Percentiles rank a stretch among this genome's conserved stretches.
Evolutionary conservation across 2,113 vertebrate species (phyloP).

Genomic region (Sisor rabdophorus): DNA sequence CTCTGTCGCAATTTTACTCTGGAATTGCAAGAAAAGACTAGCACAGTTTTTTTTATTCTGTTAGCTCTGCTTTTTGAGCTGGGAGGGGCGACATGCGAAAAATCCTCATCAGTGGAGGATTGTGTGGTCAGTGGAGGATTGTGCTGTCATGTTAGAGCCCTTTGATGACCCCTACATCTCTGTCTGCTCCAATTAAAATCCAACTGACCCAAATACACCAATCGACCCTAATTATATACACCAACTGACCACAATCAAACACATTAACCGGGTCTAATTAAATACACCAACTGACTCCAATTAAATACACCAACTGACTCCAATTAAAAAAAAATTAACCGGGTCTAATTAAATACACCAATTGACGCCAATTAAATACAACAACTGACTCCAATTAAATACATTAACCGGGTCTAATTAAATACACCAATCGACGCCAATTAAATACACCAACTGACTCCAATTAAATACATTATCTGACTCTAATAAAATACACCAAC

Average conservation of each 20-base stretch:
- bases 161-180: slow-evolving; percentile 26
- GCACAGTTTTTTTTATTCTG: slow-evolving; percentile 67
- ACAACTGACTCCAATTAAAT: too few species aligned
- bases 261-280: not conserved
- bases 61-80: slow-evolving; percentile 62
- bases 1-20: slow-evolving; percentile 65
- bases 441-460: too few species aligned
- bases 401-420: too few species aligned
- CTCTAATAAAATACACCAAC: too few species aligned
- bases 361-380: too few species aligned
- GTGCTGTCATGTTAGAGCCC: slow-evolving; percentile 31
- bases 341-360: too few species aligned
- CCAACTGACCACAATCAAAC: not conserved
- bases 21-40: slow-evolving; percentile 60
- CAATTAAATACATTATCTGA: too few species aligned
- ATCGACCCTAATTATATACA: not conserved
- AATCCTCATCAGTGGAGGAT: slow-evolving; percentile 59
- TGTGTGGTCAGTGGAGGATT: slow-evolving; percentile 56
- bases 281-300: too few species aligned
- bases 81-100: slow-evolving; percentile 60
- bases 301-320: too few species aligned
- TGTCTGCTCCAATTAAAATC: too few species aligned
- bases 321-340: too few species aligned
- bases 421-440: too few species aligned
- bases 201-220: not conserved